Evolutionary conservation across 2,113 vertebrate genomes (phyloP), one percentile per base, ranked within the genome.

Genomic region (Corydoras maculifer): DNA sequence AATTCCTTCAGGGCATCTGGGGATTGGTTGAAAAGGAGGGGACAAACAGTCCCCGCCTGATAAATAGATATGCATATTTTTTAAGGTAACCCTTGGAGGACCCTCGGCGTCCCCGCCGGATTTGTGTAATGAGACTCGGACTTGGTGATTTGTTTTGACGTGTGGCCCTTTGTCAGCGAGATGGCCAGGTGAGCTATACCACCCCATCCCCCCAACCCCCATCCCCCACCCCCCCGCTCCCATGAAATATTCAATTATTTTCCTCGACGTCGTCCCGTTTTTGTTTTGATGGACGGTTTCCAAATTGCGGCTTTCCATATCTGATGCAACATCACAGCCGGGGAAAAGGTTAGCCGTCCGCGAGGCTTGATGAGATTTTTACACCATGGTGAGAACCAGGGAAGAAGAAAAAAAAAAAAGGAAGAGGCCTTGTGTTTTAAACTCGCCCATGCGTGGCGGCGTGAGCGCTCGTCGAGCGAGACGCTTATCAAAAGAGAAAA

Each of bases 1-100:
- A 82, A 80, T 81, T 82, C 72, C 72, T 72, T 76, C 35, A 43
- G 48, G 68, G 65, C 64, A 77, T 64, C 75, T 81, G 62, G 67
- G 69, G 76, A 80, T 64, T 71, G 29, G 50, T 57, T 7, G 13
- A 53, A 53, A 60, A 50, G 12, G 55, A 64, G 70, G 68, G 65
- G 68, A 70, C 59, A 67, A 60, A 49, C 55, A 61, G 51, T 65
- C 12, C 30, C 48, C 64, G 48, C 15, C 15, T 14, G 70, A 76
- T 62, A 43, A 75, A 77, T 78, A 77, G 67, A 71, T 57, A 73
- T 73, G 70, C 55, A 14, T 18, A 64, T 65, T 68, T 73, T 50
- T 70, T 64, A 60, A 69, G 54, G 59, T 9, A 15, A 25, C 18
- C 18, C 18, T 25, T 25, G 18, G 18, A 25, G 18, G 67, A 74